A percentile compares a stretch with the other conserved stretches of the same genome.
These are phyloP conservation scores for Dendrocopos noguchii DNA, from an alignment of 2,113 vertebrate species.

Conservation along the genomic window DNA sequence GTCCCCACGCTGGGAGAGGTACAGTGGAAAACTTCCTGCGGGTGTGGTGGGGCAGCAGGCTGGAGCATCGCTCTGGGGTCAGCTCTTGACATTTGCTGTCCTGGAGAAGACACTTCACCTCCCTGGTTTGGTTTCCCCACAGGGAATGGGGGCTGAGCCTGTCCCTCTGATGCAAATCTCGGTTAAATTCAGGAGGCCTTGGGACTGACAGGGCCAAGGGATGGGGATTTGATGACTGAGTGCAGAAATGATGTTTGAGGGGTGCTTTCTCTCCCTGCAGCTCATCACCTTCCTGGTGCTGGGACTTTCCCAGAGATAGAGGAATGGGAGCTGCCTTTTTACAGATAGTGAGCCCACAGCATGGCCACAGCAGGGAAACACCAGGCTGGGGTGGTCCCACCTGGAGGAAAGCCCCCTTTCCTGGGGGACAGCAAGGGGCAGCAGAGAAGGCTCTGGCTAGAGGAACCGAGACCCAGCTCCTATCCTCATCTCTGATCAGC, in stretches of 20 bases:
- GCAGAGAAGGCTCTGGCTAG: background rate
- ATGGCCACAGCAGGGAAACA: background rate
- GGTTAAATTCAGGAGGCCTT: background rate
- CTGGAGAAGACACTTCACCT: background rate
- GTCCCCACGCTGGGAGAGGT: background rate
- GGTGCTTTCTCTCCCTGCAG: background rate
- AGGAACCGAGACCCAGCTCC: background rate
- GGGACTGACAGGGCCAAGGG: background rate
- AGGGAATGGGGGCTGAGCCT: background rate
- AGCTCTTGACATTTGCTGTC: background rate
- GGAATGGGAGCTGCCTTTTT: background rate
- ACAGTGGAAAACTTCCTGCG: rapidly evolving
- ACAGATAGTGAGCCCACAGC: background rate
- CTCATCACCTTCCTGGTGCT: background rate
- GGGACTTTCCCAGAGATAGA: background rate
- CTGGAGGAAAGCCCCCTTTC: background rate
- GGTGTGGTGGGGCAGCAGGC: rapidly evolving
- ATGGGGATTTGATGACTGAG: background rate
- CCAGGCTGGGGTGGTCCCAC: background rate
- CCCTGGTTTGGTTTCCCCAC: background rate
- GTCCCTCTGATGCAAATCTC: background rate
- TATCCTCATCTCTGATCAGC: background rate
- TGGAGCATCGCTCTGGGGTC: background rate
- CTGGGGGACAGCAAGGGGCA: background rate
- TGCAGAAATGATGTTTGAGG: background rate